Evolutionary conservation across 2,797 vertebrate species (phyloP), one percentile per base, ranked within the genome.

Genomic region (Macropodus opercularis): DNA sequence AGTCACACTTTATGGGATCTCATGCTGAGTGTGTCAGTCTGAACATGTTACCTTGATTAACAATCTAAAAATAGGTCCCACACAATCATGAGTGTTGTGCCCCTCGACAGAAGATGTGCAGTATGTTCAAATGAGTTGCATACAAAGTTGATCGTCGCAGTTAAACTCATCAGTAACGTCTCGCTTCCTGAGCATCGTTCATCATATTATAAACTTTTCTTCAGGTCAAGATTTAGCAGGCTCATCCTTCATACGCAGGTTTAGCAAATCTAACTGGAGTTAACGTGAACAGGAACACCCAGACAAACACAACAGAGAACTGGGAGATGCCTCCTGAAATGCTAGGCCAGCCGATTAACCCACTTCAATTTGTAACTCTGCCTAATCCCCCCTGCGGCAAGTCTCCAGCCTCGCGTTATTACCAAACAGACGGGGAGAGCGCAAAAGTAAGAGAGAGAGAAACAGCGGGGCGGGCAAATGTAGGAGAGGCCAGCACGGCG

Each of bases 41-140:
- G 64, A 82, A 74, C 80, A 83, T 63, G 73, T 81, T 84, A 89
- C 79, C 80, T 87, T 87, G 80, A 88, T 87, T 86, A 80, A 85
- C 64, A 80, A 72, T 75, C 85, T 85, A 85, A 87, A 90, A 87
- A 89, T 90, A 88, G 85, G 27, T 23, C 55, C 49, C 35, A 43
- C 55, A 54, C 67, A 44, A 55, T 57, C 59, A 81, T 67, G 68
- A 78, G 63, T 52, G 69, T 76, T 64, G 68, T 75, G n/a, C 65
- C 36, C 39, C 32, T 38, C 49, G 19, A 31, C 75, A 68, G 52
- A 74, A 65, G 62, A 76, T 29, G 15, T 29, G 2, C 4, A 46
- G 18, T 18, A n/a, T 15, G 4, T 18, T 3, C 11, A 18, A 10
- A 27, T 18, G n/a, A 11, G 23, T 11, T 7, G 2, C 1, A 23